These are phyloP conservation scores for Odontesthes bonariensis DNA, from an alignment of 2,113 vertebrate species.

Conservation along the genomic window DNA sequence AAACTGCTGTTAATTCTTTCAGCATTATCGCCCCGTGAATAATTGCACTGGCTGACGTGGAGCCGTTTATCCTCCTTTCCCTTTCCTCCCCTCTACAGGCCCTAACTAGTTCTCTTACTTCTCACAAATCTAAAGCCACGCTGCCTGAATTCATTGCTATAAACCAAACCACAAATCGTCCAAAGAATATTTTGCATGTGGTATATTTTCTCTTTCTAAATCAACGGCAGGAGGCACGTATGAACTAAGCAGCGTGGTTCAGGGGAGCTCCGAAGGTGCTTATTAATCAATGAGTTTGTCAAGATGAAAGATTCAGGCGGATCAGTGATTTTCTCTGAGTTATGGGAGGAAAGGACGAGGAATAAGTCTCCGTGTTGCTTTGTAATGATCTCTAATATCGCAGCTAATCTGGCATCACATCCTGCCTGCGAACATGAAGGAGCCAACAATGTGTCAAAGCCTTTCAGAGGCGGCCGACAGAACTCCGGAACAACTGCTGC, in stretches of 20 bases:
- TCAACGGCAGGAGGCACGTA: conserved; percentile 15
- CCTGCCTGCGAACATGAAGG: neutral
- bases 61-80: too few species aligned
- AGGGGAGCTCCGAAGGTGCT: conserved; percentile 16
- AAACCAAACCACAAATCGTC: conserved; percentile 22
- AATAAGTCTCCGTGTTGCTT: conserved; percentile 18
- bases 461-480: neutral
- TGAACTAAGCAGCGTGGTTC: conserved; percentile 11
- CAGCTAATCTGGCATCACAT: conserved; percentile 22
- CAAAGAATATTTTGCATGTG: conserved; percentile 1
- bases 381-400: conserved; percentile 36
- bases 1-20: too few species aligned
- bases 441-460: conserved; percentile 1
- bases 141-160: neutral
- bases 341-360: conserved; percentile 35
- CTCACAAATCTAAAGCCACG: too few species aligned
- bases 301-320: conserved; percentile 33
- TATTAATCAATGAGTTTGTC: conserved; percentile 47
- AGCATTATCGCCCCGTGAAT: too few species aligned
- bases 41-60: too few species aligned
- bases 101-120: too few species aligned
- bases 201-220: conserved; percentile 7
- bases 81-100: too few species aligned
- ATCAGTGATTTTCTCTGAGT: conserved; percentile 42
- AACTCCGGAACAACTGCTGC: neutral